These are phyloP conservation scores for Rhinolophus sinicus DNA, from an alignment of 2,113 vertebrate species.

Conservation along the genomic window DNA sequence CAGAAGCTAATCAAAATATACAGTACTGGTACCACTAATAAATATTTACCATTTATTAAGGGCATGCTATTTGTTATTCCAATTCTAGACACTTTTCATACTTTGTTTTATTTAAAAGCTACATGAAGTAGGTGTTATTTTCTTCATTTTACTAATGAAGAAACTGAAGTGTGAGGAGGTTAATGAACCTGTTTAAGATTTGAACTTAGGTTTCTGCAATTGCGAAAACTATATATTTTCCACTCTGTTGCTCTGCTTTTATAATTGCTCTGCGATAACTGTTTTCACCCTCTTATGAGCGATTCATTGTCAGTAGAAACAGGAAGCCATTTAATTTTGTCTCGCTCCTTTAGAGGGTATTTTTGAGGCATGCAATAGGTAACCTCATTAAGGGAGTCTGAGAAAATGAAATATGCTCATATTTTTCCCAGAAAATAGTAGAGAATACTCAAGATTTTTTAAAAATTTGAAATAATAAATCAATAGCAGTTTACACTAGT, in stretches of 20 bases:
- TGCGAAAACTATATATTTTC: neutral
- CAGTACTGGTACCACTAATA: neutral
- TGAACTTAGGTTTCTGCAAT: neutral
- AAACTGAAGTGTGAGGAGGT: neutral
- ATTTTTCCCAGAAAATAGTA: neutral
- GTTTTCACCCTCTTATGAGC: neutral
- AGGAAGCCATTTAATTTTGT: constrained; percentile 34
- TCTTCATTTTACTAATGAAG: constrained; percentile 28
- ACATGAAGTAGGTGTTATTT: neutral
- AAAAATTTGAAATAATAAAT: constrained; percentile 41
- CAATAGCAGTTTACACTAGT: neutral
- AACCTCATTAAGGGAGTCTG: neutral
- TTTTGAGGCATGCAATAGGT: neutral
- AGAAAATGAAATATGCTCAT: neutral
- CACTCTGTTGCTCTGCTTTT: neutral
- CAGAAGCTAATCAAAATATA: neutral
- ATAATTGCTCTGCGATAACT: neutral
- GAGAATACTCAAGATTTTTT: neutral
- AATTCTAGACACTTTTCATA: neutral
- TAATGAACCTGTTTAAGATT: constrained; percentile 28
- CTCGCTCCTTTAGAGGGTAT: neutral
- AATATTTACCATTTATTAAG: neutral
- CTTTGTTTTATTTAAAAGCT: neutral
- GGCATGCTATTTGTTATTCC: neutral
- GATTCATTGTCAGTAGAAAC: neutral